Base-by-base conservation (phyloP, 2,888 invertebrate genomes). In the Rotaria socialis region DNA sequence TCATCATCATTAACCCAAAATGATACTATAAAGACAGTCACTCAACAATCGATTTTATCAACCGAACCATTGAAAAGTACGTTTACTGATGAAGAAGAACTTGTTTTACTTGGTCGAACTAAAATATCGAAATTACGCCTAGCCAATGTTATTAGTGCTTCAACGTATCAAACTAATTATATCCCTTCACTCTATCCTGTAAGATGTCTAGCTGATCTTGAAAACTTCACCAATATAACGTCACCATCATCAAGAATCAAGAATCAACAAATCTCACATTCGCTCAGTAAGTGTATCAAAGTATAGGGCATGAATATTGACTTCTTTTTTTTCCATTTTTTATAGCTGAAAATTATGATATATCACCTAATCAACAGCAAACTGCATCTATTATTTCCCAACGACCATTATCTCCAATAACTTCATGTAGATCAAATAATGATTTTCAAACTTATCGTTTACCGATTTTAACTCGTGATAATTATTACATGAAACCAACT, bases 401-500 rank as follows among this genome's bases (percentile, higher is more conserved):
- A 24, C 6, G 7, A 56, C 8, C 24, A 56, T 6, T 24, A 56
- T 56, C 56, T 6, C 2, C 24, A 24, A 10, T 24, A 56, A 24
- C 24, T 24, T 0, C 4, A 56, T 14, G 22, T 24, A 22, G 24
- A 56, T 56, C 56, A 10, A 56, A 56, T 3, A 19, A 14, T 41
- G 16, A 80, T n/a, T 47, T n/a, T 24, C 35, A 24, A 47, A n/a
- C 14, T 10, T 80, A 8, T 14, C 43, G 47, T 80, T 80, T 80
- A 80, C 80, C 80, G 24, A 80, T 47, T 1, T 80, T 80, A 80
- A 80, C 43, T 80, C 80, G 80, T 47, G 24, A n/a, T 24, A 75
- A 84, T 60, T 86, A 86, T 75, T 86, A 85, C 56, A 86, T 85
- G 27, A 86, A 85, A 80, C 86, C 86, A 41, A 58, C 75, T 50